Conservation (phyloP, 2,113 vertebrate species). For the Stomatorhinus ivindoensis region DNA sequence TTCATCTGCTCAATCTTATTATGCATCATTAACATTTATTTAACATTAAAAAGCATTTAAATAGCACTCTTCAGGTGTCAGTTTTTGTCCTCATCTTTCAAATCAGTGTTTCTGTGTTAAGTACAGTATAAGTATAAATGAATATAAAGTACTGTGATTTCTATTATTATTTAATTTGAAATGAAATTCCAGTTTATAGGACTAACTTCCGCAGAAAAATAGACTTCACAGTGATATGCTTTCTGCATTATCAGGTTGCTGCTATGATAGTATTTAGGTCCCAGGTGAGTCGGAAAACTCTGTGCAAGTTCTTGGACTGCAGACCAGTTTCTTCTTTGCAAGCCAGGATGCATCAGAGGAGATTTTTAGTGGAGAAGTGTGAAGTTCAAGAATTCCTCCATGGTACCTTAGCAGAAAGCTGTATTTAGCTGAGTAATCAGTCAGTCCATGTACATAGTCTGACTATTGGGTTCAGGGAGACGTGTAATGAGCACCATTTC, state of each 20-base stretch:
- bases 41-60: neutral
- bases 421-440: neutral
- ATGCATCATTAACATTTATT: neutral
- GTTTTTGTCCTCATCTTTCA: neutral
- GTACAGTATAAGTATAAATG: neutral
- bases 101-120: neutral
- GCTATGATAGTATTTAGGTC: neutral
- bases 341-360: neutral
- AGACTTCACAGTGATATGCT: neutral
- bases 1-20: neutral
- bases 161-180: neutral
- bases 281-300: neutral
- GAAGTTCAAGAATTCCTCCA: constrained; percentile 12
- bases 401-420: constrained; percentile 27
- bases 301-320: neutral
- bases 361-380: neutral
- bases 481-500: constrained; percentile 56
- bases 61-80: neutral
- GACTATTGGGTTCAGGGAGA: constrained; percentile 36
- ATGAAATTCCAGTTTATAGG: neutral
- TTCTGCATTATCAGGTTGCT: neutral
- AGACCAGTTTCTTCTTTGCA: neutral
- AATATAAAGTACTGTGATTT: neutral
- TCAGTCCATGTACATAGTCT: constrained; percentile 25
- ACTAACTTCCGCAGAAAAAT: neutral